phyloP scores from a whole-genome alignment of 2,888 invertebrate genomes.

The Cynaeus angustus region DNA sequence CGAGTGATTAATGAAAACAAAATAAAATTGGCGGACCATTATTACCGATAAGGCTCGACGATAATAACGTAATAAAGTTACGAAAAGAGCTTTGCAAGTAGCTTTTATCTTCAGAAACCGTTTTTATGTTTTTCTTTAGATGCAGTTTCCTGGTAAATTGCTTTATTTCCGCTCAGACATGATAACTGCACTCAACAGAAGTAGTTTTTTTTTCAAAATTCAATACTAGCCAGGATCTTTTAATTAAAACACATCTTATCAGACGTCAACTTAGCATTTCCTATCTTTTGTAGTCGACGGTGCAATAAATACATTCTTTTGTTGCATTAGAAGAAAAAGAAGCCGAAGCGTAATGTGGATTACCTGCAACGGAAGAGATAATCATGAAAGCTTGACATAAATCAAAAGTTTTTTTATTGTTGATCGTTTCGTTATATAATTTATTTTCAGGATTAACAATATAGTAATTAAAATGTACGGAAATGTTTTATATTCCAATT shows the following conservation, averaged over 20 bases:
- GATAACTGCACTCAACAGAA: slow-evolving; percentile 25
- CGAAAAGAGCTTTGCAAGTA: slow-evolving; percentile 45
- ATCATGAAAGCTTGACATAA: slow-evolving; percentile 30
- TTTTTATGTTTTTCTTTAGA: slow-evolving; percentile 43
- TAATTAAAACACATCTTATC: slow-evolving; percentile 21
- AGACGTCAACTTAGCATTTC: slow-evolving; percentile 19
- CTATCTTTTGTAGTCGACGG: slow-evolving; percentile 20
- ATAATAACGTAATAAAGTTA: slow-evolving; percentile 49
- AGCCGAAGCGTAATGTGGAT: slow-evolving; percentile 24
- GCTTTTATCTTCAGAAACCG: slow-evolving; percentile 39
- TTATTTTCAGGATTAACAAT: slow-evolving; percentile 5
- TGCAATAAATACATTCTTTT: slow-evolving; percentile 33
- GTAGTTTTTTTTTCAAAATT: slow-evolving; percentile 11
- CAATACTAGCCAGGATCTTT: slow-evolving; percentile 10
- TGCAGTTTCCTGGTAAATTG: slow-evolving; percentile 48
- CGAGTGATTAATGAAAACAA: slow-evolving; percentile 44
- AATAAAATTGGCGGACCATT: slow-evolving; percentile 40
- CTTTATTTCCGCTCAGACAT: slow-evolving; percentile 35
- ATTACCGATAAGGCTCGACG: slow-evolving; percentile 45
- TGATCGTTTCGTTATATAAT: slow-evolving; percentile 15
- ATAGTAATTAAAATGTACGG: slow-evolving; percentile 1
- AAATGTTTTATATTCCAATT: not conserved
- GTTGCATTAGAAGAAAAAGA: slow-evolving; percentile 25
- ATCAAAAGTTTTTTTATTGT: slow-evolving; percentile 19
- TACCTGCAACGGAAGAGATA: slow-evolving; percentile 37